These are phyloP conservation scores for Antedon mediterranea DNA, from an alignment of 53 echinoderm and acorn worm genomes.

Conservation along the genomic window DNA sequence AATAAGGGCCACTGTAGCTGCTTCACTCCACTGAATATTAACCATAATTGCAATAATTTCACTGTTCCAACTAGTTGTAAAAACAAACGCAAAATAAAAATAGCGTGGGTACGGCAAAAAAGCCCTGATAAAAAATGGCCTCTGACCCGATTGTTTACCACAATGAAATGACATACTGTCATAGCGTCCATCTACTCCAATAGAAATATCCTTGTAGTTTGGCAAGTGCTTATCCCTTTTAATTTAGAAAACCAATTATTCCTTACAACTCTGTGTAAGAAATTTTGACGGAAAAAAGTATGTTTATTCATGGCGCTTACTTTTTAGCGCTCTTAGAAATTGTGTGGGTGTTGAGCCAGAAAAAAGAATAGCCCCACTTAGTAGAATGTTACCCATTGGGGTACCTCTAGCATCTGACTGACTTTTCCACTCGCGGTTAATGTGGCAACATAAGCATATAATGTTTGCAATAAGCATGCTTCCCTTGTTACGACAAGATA, in stretches of 20 bases:
- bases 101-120: no score
- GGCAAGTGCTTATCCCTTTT: not conserved
- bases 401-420: constrained; percentile 1
- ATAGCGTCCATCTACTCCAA: not conserved
- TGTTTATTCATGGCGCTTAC: not conserved
- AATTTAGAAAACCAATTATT: not conserved
- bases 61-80: no score
- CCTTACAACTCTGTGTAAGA: not conserved
- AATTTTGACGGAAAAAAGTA: constrained; percentile 6
- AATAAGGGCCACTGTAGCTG: not conserved
- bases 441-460: not conserved
- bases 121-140: no score
- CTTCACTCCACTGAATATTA: not conserved
- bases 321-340: not conserved
- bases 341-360: constrained; percentile 9
- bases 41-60: no score
- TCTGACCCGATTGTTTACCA: no score
- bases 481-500: not conserved
- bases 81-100: no score
- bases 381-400: constrained; percentile 3
- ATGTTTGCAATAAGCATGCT: constrained; percentile 9
- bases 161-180: no score
- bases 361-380: constrained; percentile 8
- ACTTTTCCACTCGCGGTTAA: not conserved
- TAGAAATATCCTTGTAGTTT: not conserved